These are phyloP conservation scores for Herpetotheres cachinnans DNA, from an alignment of 2,113 vertebrate genomes.

Conservation along the genomic window DNA sequence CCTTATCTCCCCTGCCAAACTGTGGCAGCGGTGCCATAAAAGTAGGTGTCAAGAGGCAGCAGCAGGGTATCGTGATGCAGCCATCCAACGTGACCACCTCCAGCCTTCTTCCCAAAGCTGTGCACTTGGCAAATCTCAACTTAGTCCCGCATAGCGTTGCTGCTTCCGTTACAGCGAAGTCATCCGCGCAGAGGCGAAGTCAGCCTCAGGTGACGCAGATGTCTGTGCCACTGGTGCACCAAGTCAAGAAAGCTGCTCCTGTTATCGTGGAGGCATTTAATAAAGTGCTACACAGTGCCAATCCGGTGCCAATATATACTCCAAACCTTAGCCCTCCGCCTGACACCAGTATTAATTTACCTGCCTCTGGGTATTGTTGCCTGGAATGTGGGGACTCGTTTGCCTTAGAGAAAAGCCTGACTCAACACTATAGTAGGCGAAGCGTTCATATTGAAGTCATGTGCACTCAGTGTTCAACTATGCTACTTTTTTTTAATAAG, in stretches of 20 bases:
- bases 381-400: constrained; percentile 95
- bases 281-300: constrained; percentile 86
- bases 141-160: constrained; percentile 95
- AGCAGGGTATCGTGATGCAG: constrained; percentile 41
- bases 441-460: constrained; percentile 94
- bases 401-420: constrained; percentile 89
- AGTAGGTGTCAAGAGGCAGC: constrained; percentile 38
- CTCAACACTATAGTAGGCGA: constrained; percentile 86
- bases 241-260: constrained; percentile 84
- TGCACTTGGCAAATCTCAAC: constrained; percentile 96
- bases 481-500: constrained; percentile 92
- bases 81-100: constrained; percentile 46
- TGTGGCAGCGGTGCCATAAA: constrained; percentile 55
- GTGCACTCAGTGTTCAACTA: constrained; percentile 89
- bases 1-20: constrained; percentile 58
- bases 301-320: constrained; percentile 89
- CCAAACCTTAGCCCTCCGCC: constrained; percentile 89
- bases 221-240: constrained; percentile 91
- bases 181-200: constrained; percentile 71
- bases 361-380: constrained; percentile 88
- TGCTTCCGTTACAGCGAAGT: constrained; percentile 84
- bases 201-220: constrained; percentile 76
- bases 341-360: constrained; percentile 84
- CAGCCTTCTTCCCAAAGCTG: constrained; percentile 88
- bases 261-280: constrained; percentile 83